Percentiles rank a stretch among this genome's conserved stretches.
Evolutionary conservation across 2,888 invertebrate genomes (phyloP).

Genomic region (Cosmia trapezina): DNA sequence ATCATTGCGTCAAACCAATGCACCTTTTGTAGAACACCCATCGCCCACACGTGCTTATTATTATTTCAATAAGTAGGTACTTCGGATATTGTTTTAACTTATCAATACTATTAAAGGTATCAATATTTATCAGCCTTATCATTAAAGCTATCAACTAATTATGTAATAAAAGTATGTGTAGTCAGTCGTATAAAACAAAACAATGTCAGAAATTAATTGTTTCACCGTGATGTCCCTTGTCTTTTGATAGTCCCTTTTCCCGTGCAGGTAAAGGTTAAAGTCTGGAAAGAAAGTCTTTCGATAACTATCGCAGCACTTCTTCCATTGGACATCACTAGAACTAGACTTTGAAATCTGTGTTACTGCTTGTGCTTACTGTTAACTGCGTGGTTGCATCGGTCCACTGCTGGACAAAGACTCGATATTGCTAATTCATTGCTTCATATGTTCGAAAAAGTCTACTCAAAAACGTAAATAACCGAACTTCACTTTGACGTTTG

Average conservation of each 20-base stretch:
- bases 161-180: slow-evolving; percentile 53
- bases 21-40: neutral
- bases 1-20: neutral
- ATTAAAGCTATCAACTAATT: slow-evolving; percentile 34
- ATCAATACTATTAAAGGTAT: slow-evolving; percentile 30
- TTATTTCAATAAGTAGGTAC: slow-evolving; percentile 6
- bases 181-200: slow-evolving; percentile 24
- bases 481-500: too few relatives aligned
- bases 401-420: neutral
- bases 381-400: neutral
- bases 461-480: too few relatives aligned
- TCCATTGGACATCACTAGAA: neutral
- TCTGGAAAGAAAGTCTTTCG: neutral
- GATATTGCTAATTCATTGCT: too few relatives aligned
- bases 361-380: too few relatives aligned
- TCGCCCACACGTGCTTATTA: slow-evolving; percentile 4
- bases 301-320: neutral
- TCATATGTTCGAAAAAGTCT: too few relatives aligned
- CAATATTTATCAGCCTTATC: slow-evolving; percentile 38
- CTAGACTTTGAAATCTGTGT: neutral
- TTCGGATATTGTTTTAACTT: slow-evolving; percentile 27
- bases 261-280: neutral
- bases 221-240: too few relatives aligned
- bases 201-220: slow-evolving; percentile 4
- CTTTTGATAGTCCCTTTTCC: neutral